A percentile compares a stretch with the other conserved stretches of the same genome.
phyloP scores from a whole-genome alignment of 1,140 invertebrate genomes.

The Pseudoatta argentina region DNA sequence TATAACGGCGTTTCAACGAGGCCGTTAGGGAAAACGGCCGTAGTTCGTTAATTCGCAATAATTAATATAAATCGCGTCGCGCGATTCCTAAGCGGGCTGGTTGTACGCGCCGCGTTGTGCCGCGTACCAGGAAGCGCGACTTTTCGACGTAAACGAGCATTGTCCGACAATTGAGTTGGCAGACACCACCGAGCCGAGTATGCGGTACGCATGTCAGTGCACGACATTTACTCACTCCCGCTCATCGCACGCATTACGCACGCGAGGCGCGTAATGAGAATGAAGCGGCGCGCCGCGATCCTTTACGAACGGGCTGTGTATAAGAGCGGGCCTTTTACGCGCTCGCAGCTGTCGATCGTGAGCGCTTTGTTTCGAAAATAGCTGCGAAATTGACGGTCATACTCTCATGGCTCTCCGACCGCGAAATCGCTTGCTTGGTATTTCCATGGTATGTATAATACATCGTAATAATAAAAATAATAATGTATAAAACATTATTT shows the following conservation, averaged over 20 bases:
- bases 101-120: background rate
- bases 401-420: background rate
- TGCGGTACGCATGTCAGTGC: slow-evolving; percentile 46
- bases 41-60: slow-evolving; percentile 57
- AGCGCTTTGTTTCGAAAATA: slow-evolving; percentile 59
- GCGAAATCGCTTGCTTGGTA: slow-evolving; percentile 15
- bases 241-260: slow-evolving; percentile 21
- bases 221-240: slow-evolving; percentile 20
- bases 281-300: background rate
- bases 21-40: slow-evolving; percentile 40
- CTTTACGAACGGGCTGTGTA: slow-evolving; percentile 6
- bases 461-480: background rate
- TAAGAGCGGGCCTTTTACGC: background rate
- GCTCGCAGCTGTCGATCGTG: slow-evolving; percentile 44
- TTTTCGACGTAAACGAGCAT: slow-evolving; percentile 15
- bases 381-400: slow-evolving; percentile 45
- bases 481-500: background rate
- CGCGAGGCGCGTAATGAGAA: slow-evolving; percentile 57
- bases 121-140: slow-evolving; percentile 53
- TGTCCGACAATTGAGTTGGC: slow-evolving; percentile 67
- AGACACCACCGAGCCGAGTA: slow-evolving; percentile 37
- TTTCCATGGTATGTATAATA: background rate
- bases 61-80: slow-evolving; percentile 61
- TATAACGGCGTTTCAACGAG: slow-evolving; percentile 38
- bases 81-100: background rate